phyloP scores from a whole-genome alignment of 1,140 invertebrate species.

The Aphis craccivora region DNA sequence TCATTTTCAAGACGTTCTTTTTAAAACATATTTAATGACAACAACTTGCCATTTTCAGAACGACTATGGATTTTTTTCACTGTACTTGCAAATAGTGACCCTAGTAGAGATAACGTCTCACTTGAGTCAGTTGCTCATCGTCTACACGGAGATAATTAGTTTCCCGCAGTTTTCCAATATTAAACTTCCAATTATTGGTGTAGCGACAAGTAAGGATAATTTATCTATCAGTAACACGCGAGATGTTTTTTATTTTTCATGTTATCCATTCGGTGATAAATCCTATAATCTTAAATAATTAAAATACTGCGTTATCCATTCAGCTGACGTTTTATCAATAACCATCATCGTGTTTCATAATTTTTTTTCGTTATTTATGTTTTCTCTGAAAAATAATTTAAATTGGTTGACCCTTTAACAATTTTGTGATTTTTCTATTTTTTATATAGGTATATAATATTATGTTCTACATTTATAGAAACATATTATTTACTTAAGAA shows the following conservation, averaged over 20 bases:
- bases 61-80: constrained; percentile 45
- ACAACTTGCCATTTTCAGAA: constrained; percentile 37
- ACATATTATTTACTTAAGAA: background rate
- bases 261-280: background rate
- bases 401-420: background rate
- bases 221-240: constrained; percentile 20
- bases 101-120: constrained; percentile 51
- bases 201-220: constrained; percentile 51
- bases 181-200: constrained; percentile 53
- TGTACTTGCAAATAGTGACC: constrained; percentile 51
- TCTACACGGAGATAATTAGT: constrained; percentile 57
- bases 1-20: background rate
- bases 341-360: background rate
- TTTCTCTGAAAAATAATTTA: background rate
- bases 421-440: background rate
- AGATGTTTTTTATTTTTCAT: background rate
- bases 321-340: background rate
- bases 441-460: background rate
- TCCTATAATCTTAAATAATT: constrained; percentile 9
- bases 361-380: background rate
- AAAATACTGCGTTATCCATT: background rate
- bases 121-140: constrained; percentile 55
- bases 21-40: background rate
- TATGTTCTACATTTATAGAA: background rate
- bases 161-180: constrained; percentile 52